Evolutionary conservation across 2,888 invertebrate species (phyloP), one percentile per base, ranked within the genome.

Genomic region (Thymelicus acteon): DNA sequence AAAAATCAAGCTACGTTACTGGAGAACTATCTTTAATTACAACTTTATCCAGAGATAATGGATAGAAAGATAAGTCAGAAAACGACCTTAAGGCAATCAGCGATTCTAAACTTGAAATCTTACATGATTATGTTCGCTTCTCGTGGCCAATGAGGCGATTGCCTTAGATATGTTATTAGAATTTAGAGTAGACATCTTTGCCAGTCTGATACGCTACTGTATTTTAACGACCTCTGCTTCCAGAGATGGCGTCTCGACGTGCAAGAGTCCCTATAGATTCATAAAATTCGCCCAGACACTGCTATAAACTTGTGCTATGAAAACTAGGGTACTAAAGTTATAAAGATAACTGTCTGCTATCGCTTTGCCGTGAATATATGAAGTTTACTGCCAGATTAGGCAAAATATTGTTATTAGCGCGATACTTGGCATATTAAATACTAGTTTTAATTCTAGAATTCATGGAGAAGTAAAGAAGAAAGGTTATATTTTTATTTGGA

Each of bases 101-200:
- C 4, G 31, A 5, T 31, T 31, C 4, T 31, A 5, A 31, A 31
- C 31, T 19, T 19, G 19, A 19, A 19, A 19, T 2, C 19, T 19
- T 19, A 19, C 19, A 19, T 19, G 19, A 19, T 19, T 7, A 6
- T 44, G 12, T 15, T 67, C 47, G 49, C 47, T 62, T 12, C 44
- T 13, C 15, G 37, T 39, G 0, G 2, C 6, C 31, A 62, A n/a
- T 54, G 39, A 31, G 12, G 13, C 37, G 19, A 19, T 19, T 1
- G 4, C 57, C 68, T 69, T 63, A 69, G 68, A 69, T 69, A 69
- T 62, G 54, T 69, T 69, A 69, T 69, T 69, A 69, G 47, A 69
- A 69, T 69, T 69, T 69, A 69, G 69, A 63, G 58, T 58, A 69
- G 69, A 63, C 69, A 63, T 63, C 69, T 63, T 24, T 58, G 49